phyloP scores from a whole-genome alignment of 2,113 vertebrate genomes.

The Columba janthina region DNA sequence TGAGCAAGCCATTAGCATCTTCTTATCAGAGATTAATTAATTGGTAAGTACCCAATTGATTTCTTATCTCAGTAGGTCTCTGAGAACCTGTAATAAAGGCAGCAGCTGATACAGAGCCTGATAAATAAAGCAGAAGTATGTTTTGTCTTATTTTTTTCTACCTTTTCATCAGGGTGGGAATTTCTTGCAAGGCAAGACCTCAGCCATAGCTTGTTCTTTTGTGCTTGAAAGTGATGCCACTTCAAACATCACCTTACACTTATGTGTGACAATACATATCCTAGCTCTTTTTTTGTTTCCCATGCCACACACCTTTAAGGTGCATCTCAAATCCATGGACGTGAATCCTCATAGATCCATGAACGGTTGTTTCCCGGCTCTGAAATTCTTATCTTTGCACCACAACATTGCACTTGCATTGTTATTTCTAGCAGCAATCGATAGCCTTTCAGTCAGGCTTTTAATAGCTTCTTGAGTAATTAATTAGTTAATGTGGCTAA shows the following conservation, averaged over 20 bases:
- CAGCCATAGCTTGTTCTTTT: background rate
- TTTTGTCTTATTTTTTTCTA: background rate
- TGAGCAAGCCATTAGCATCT: background rate
- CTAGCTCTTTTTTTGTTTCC: background rate
- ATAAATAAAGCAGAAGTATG: background rate
- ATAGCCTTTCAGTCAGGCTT: constrained; percentile 26
- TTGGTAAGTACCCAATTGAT: background rate
- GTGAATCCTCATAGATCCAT: background rate
- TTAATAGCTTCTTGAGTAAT: constrained; percentile 37
- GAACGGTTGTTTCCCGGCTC: background rate
- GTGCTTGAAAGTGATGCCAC: background rate
- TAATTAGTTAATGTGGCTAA: constrained; percentile 43
- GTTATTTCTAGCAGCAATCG: constrained; percentile 6
- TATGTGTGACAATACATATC: background rate
- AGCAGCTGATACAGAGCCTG: background rate
- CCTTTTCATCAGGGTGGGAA: background rate
- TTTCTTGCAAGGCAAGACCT: background rate
- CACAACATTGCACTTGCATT: background rate
- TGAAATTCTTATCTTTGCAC: background rate
- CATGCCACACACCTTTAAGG: background rate
- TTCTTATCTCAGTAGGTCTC: background rate
- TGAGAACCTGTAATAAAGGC: background rate
- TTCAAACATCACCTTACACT: background rate
- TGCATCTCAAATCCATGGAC: background rate
- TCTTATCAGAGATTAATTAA: background rate